phyloP scores from a whole-genome alignment of 2,113 vertebrate species.

The Tichodroma muraria region DNA sequence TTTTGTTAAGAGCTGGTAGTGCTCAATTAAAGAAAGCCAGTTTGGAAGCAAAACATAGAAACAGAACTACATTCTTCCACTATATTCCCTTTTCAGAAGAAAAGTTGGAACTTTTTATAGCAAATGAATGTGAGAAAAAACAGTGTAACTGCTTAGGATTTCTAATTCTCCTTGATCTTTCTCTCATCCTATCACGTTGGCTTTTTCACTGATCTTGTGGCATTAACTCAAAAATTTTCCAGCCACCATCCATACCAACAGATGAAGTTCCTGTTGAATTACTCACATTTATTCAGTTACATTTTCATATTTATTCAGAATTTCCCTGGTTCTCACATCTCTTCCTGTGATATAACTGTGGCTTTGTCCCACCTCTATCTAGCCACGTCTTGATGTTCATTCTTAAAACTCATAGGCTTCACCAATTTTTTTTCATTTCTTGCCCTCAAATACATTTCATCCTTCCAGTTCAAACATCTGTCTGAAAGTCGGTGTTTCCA shows the following conservation, averaged over 20 bases:
- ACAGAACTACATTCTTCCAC: not conserved
- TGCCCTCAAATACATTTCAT: not conserved
- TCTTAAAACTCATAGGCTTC: not conserved
- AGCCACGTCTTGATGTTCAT: not conserved
- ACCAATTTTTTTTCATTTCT: not conserved
- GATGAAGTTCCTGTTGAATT: not conserved
- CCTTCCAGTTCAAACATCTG: not conserved
- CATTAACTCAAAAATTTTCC: not conserved
- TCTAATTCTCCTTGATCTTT: not conserved
- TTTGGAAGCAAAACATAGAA: not conserved
- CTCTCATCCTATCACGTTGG: not conserved
- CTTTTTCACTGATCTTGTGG: not conserved
- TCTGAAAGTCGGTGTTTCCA: not conserved
- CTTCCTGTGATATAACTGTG: not conserved
- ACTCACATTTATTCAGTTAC: not conserved
- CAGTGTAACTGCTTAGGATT: not conserved
- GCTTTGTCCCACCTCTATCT: not conserved
- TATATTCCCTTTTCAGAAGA: not conserved
- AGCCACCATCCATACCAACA: not conserved
- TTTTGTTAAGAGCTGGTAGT: not conserved
- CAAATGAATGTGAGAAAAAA: not conserved
- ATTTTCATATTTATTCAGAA: not conserved
- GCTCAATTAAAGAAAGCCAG: not conserved
- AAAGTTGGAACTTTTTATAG: not conserved
- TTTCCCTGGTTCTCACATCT: not conserved